phyloP scores from a whole-genome alignment of 2,797 vertebrate genomes.

The Holocentrus rufus region DNA sequence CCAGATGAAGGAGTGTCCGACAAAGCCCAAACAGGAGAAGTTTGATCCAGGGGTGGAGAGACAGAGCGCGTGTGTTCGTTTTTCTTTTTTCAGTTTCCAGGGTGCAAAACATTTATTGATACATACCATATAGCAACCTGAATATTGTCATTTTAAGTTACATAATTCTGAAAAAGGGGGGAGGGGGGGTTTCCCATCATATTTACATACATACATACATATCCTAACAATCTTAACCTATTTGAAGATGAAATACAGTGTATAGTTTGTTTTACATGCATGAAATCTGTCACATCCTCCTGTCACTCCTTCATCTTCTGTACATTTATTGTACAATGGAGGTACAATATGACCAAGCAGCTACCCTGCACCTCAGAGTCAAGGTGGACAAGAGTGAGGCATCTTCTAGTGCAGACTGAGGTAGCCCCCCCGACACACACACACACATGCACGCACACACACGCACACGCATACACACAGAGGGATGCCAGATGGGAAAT shows the following conservation, averaged over 20 bases:
- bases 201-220: slow-evolving; percentile 84
- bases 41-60: slow-evolving; percentile 64
- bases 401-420: slow-evolving; percentile 78
- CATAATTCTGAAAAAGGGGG: slow-evolving; percentile 71
- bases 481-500: slow-evolving; percentile 66
- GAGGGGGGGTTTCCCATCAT: slow-evolving; percentile 53
- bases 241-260: slow-evolving; percentile 76
- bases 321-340: slow-evolving; percentile 65
- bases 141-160: slow-evolving; percentile 78
- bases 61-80: slow-evolving; percentile 46
- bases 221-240: slow-evolving; percentile 77
- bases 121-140: slow-evolving; percentile 81
- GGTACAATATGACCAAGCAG: slow-evolving; percentile 67
- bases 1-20: slow-evolving; percentile 60
- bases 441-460: slow-evolving; percentile 26
- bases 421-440: slow-evolving; percentile 64
- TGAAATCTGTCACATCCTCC: slow-evolving; percentile 67
- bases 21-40: slow-evolving; percentile 61
- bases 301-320: slow-evolving; percentile 68
- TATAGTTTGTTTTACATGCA: slow-evolving; percentile 81
- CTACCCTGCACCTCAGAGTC: slow-evolving; percentile 70
- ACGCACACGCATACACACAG: slow-evolving; percentile 39
- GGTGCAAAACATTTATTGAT: slow-evolving; percentile 80
- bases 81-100: slow-evolving; percentile 66
- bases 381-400: slow-evolving; percentile 71